Base-by-base conservation (phyloP, 2,113 vertebrate genomes). In the Platanista minor region DNA sequence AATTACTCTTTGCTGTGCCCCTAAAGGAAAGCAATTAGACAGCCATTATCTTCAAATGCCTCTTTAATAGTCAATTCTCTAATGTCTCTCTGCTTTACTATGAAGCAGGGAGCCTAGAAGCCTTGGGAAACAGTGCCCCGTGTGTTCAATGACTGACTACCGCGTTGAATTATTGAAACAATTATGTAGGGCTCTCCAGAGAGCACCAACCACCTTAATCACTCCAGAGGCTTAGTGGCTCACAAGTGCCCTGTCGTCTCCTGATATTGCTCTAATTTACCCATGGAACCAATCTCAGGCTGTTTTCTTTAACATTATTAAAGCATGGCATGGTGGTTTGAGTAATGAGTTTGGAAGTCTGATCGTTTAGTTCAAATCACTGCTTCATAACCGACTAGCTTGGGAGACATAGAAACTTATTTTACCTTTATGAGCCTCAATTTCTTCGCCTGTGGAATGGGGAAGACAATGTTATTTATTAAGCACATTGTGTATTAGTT, bases 191-290 rank as follows among this genome's bases (percentile, higher is more conserved):
- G 10, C 14, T 87, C 54, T 69, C 17, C 36, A 39, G 41, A 39
- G 2, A 67, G 33, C 25, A 12, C 8, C 36, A 15, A 15, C 1
- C 6, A 3, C 25, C 86, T 43, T 29, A 20, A n/a, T 10, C 13
- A 31, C n/a, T 18, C 1, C 0, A n/a, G 67, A 36, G 17, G 31
- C 14, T 29, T 18, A 57, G 0, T 15, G 14, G 17, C 46, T 33
- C 4, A 13, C 4, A 6, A 6, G 41, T 13, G 10, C 12, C n/a
- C 33, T 8, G 0, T 43, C 2, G 0, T 33, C 78, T 84, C 41
- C 31, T 25, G n/a, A 31, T 13, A 27, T 3, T 91, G 2, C 33
- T 93, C 6, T 46, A 23, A 14, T 64, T 57, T 39, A 75, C 31
- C 39, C 41, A 1, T 9, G 52, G 66, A 41, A 29, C 36, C 13